Percentiles rank a stretch among this genome's conserved stretches.
These are phyloP conservation scores for Chorisops tibialis DNA, from an alignment of 2,888 invertebrate genomes.

Conservation along the genomic window DNA sequence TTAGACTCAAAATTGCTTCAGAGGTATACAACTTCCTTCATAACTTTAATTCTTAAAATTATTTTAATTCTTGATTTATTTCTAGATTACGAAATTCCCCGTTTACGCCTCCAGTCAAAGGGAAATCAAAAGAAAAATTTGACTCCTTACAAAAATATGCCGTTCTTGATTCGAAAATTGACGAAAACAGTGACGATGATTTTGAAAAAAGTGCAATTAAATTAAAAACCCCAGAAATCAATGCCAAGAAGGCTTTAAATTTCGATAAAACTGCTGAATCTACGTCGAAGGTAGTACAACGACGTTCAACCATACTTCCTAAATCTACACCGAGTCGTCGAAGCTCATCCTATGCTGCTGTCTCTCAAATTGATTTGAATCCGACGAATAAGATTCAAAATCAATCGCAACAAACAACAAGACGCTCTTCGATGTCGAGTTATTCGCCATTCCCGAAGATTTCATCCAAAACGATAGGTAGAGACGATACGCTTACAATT, in stretches of 20 bases:
- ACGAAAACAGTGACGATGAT: conserved; percentile 15
- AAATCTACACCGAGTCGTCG: background rate
- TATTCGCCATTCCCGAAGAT: background rate
- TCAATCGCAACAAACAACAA: background rate
- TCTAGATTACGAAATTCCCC: conserved; percentile 28
- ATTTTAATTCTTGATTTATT: background rate
- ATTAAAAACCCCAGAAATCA: background rate
- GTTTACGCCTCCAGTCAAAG: background rate
- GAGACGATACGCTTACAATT: background rate
- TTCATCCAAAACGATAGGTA: background rate
- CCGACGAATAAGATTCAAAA: background rate
- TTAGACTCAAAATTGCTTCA: conserved; percentile 27
- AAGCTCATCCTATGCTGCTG: background rate
- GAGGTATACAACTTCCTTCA: conserved; percentile 10
- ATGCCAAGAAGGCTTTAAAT: conserved; percentile 6
- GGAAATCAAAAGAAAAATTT: background rate
- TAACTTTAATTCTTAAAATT: background rate
- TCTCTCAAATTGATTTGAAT: background rate
- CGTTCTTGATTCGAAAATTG: background rate
- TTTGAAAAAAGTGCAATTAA: conserved; percentile 8
- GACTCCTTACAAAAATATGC: conserved; percentile 1
- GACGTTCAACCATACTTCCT: conserved; percentile 7
- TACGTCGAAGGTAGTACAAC: background rate
- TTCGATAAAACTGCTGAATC: background rate
- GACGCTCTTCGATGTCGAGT: background rate